Conservation (phyloP, 2,888 invertebrate genomes). For the Nineta flava region DNA sequence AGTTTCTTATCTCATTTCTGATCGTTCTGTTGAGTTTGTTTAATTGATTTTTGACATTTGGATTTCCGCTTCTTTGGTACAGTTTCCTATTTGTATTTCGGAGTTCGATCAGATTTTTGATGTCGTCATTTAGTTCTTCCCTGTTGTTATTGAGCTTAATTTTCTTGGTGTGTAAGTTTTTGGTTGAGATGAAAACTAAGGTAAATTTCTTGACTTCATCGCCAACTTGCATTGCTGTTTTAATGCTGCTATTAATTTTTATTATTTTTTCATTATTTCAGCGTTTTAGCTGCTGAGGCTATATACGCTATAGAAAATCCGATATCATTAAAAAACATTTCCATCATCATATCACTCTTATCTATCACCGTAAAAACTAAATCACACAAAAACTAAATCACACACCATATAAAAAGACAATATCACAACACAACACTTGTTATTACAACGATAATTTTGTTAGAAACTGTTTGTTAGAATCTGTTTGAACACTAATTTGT, state of each 20-base stretch:
- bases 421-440: too few species aligned
- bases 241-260: slow-evolving; percentile 4
- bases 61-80: background rate
- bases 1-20: slow-evolving; percentile 1
- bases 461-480: too few species aligned
- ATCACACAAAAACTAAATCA: too few species aligned
- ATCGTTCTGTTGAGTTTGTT: background rate
- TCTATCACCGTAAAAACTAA: too few species aligned
- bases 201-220: background rate
- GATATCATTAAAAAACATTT: too few species aligned
- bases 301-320: too few species aligned
- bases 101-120: slow-evolving; percentile 2
- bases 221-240: background rate
- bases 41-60: background rate
- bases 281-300: too few species aligned
- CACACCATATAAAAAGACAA: too few species aligned
- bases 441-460: too few species aligned
- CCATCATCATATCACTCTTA: too few species aligned
- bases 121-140: background rate
- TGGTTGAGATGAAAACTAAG: background rate
- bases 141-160: background rate
- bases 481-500: too few species aligned
- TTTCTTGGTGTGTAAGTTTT: background rate
- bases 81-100: background rate
- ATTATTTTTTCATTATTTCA: too few species aligned